phyloP scores from a whole-genome alignment of 2,888 invertebrate genomes.

The Drosophila falleni region DNA sequence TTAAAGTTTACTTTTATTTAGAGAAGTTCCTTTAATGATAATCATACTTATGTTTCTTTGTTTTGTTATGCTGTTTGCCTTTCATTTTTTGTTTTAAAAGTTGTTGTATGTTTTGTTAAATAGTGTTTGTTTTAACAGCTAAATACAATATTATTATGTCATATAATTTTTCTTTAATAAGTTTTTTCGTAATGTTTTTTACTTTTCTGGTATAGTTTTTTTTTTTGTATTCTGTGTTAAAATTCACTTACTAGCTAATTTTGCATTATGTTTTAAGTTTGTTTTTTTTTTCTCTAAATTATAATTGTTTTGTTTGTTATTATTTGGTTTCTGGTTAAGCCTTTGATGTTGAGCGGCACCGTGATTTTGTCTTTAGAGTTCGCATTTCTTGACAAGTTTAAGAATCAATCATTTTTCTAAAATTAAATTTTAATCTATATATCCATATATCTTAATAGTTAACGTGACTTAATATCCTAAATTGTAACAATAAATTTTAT shows the following conservation, averaged over 20 bases:
- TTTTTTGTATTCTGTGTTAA: constrained; percentile 69
- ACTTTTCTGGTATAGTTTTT: constrained; percentile 50
- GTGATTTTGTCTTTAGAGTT: constrained; percentile 63
- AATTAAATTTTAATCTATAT: constrained; percentile 63
- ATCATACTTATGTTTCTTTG: constrained; percentile 73
- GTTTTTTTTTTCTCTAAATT: constrained; percentile 44
- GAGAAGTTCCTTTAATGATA: constrained; percentile 81
- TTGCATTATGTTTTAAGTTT: constrained; percentile 50
- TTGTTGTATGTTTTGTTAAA: constrained; percentile 54
- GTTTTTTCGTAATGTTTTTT: constrained; percentile 46
- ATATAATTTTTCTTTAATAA: constrained; percentile 54
- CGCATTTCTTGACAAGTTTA: constrained; percentile 78
- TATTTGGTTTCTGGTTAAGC: constrained; percentile 70
- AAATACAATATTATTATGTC: constrained; percentile 72
- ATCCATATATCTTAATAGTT: constrained; percentile 74
- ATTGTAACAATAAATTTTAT: constrained; percentile 75
- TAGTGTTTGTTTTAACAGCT: constrained; percentile 76
- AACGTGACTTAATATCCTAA: constrained; percentile 71
- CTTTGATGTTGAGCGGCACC: constrained; percentile 65
- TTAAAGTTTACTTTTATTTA: constrained; percentile 81
- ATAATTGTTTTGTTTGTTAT: constrained; percentile 64
- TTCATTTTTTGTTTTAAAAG: constrained; percentile 51
- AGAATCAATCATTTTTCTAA: constrained; percentile 73
- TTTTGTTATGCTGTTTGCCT: constrained; percentile 50
- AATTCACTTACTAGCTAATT: constrained; percentile 74